These are phyloP conservation scores for Platorchestia sp. DNA, from an alignment of 1,140 invertebrate genomes.

Conservation along the genomic window DNA sequence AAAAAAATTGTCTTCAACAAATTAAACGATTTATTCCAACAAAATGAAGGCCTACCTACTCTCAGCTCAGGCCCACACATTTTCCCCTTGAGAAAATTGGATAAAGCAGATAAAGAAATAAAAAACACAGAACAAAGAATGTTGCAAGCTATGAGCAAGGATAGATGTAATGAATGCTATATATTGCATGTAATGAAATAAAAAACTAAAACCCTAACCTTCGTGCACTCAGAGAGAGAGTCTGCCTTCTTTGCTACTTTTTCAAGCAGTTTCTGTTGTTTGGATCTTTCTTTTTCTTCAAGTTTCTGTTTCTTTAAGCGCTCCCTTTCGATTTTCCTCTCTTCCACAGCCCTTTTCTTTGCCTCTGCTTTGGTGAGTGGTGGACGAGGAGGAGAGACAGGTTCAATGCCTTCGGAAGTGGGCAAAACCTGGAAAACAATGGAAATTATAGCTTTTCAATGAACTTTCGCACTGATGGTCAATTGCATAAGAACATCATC, in stretches of 20 bases:
- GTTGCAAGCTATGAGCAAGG: not conserved
- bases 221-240: constrained; percentile 1
- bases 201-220: not conserved
- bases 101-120: not conserved
- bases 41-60: no score
- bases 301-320: constrained; percentile 9
- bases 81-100: not conserved
- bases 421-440: not conserved
- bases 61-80: no score
- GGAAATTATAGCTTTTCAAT: not conserved
- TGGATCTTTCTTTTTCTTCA: constrained; percentile 10
- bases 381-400: not conserved
- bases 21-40: no score
- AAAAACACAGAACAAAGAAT: not conserved
- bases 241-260: constrained; percentile 25
- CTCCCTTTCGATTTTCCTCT: constrained; percentile 11
- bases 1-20: no score
- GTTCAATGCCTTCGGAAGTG: not conserved
- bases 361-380: not conserved
- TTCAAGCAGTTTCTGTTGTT: constrained; percentile 19
- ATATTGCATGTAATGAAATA: not conserved
- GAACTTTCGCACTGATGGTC: not conserved
- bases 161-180: not conserved
- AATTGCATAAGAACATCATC: not conserved
- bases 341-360: constrained; percentile 38